phyloP scores from a whole-genome alignment of 2,888 invertebrate species.

The Diarsia dahlii region DNA sequence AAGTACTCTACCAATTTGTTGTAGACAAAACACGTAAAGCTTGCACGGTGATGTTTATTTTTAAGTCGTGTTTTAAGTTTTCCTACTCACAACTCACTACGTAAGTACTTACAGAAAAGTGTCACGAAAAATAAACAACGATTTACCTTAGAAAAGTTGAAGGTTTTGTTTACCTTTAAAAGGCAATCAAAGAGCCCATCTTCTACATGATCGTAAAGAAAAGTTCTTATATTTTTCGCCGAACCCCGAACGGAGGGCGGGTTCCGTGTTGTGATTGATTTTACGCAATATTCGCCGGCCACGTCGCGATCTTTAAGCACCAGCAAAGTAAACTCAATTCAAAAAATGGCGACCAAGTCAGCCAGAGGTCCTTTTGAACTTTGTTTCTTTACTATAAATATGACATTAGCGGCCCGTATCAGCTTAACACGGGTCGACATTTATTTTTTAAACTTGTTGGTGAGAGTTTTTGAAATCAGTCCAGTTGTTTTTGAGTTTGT shows the following conservation, averaged over 20 bases:
- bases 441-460: too few relatives aligned
- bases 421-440: too few relatives aligned
- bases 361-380: neutral
- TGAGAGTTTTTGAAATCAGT: too few relatives aligned
- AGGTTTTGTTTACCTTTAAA: constrained; percentile 59
- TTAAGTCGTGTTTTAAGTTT: neutral
- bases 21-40: neutral
- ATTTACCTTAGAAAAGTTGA: constrained; percentile 46
- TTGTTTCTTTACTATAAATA: constrained; percentile 21
- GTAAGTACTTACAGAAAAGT: constrained; percentile 34
- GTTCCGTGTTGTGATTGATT: constrained; percentile 56
- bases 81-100: constrained; percentile 18
- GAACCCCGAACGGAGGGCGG: constrained; percentile 37
- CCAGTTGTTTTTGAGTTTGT: too few relatives aligned
- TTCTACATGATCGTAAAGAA: constrained; percentile 31
- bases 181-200: constrained; percentile 53
- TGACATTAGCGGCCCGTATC: neutral
- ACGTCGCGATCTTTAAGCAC: constrained; percentile 42
- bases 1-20: neutral
- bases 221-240: constrained; percentile 51
- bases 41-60: neutral
- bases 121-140: constrained; percentile 46
- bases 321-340: constrained; percentile 52
- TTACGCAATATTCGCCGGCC: constrained; percentile 60
- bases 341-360: constrained; percentile 29